Evolutionary conservation across 1,140 invertebrate species (phyloP).

Genomic region (Drosophila sturtevanti): DNA sequence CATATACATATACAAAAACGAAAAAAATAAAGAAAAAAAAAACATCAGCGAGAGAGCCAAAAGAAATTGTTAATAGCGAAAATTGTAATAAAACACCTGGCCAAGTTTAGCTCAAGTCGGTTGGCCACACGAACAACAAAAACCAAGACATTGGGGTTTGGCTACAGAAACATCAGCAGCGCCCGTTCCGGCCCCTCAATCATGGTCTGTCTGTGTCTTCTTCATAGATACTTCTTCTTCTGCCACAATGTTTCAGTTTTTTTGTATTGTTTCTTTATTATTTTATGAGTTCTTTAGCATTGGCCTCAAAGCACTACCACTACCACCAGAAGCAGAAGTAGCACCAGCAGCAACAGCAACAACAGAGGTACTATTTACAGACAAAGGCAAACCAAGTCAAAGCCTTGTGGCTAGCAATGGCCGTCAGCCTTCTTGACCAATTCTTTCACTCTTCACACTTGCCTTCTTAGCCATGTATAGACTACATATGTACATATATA

Average conservation of each 20-base stretch:
- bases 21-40: slow-evolving; percentile 1
- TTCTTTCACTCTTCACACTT: slow-evolving; percentile 14
- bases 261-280: slow-evolving; percentile 11
- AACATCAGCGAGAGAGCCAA: slow-evolving; percentile 43
- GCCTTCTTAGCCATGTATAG: slow-evolving; percentile 33
- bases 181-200: slow-evolving; percentile 22
- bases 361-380: not conserved
- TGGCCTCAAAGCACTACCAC: slow-evolving; percentile 35
- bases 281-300: slow-evolving; percentile 74
- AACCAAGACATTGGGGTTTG: slow-evolving; percentile 50
- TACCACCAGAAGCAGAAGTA: no score
- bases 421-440: slow-evolving; percentile 3
- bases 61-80: slow-evolving; percentile 76
- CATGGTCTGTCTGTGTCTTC: slow-evolving; percentile 16
- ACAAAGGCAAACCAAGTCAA: slow-evolving; percentile 42
- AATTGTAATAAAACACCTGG: slow-evolving; percentile 78
- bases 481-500: slow-evolving; percentile 22
- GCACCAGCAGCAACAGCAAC: not conserved
- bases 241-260: not conserved
- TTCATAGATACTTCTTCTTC: slow-evolving; percentile 20
- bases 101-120: slow-evolving; percentile 41
- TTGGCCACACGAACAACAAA: slow-evolving; percentile 46
- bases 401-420: slow-evolving; percentile 51
- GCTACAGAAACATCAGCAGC: slow-evolving; percentile 34
- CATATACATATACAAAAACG: slow-evolving; percentile 17